A percentile compares a stretch with the other conserved stretches of the same genome.
Evolutionary conservation across 2,797 vertebrate species (phyloP).

Genomic region (Lepilemur ruficaudatus): DNA sequence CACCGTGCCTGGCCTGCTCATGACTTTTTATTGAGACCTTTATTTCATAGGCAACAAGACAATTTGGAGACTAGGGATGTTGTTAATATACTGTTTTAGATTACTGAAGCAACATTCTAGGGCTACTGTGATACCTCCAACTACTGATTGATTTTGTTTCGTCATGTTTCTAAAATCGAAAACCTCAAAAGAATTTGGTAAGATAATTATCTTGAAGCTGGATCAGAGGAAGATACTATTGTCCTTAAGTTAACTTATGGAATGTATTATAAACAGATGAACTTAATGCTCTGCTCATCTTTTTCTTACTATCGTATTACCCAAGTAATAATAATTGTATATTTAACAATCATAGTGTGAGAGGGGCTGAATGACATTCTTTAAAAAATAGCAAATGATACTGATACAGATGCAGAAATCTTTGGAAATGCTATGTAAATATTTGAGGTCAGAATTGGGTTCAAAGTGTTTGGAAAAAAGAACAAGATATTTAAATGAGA

Average conservation of each 20-base stretch:
- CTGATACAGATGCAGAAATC: conserved; percentile 39
- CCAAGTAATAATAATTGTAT: conserved; percentile 23
- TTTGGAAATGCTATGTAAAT: conserved; percentile 59
- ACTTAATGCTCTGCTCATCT: not conserved
- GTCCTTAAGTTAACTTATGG: conserved; percentile 45
- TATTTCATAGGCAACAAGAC: conserved; percentile 8
- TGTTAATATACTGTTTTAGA: not conserved
- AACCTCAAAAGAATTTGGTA: not conserved
- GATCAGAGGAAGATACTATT: not conserved
- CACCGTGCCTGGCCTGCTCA: not conserved
- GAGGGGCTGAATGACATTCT: conserved; percentile 37
- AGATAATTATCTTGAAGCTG: conserved; percentile 32
- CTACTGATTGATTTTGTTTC: conserved; percentile 9
- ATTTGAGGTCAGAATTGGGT: conserved; percentile 65
- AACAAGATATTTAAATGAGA: conserved; percentile 71
- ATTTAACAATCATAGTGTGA: conserved; percentile 53
- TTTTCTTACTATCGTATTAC: conserved; percentile 39
- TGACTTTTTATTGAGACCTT: conserved; percentile 15
- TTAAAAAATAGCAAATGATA: conserved; percentile 37
- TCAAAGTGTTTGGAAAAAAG: conserved; percentile 66
- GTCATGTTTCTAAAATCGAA: conserved; percentile 33
- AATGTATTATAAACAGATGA: not conserved
- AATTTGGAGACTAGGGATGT: not conserved
- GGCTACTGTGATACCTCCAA: not conserved
- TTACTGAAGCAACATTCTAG: not conserved